Base-by-base conservation (phyloP, 2,888 invertebrate genomes). In the Rhaphigaster nebulosa region DNA sequence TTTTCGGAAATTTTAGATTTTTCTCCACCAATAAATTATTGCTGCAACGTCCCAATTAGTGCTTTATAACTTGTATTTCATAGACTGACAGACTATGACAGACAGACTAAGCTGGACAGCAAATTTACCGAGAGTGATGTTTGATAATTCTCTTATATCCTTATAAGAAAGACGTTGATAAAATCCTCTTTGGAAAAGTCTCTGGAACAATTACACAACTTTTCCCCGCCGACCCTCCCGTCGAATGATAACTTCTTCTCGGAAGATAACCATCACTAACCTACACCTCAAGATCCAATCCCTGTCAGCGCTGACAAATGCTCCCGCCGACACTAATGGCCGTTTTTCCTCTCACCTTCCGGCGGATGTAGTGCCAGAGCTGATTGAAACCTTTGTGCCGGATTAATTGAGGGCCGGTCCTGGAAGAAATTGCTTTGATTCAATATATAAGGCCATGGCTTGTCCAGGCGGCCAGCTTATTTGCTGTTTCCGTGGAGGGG, bases 391-490 rank as follows among this genome's bases (percentile, higher is more conserved):
- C 60, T 88, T 88, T 88, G 88, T 88, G 56, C 26, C 38, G 41
- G 60, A 88, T 88, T 88, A 88, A 88, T 88, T 88, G 88, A 88
- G 88, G 88, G 26, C n/a, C n/a, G 60, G 65, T 34, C 29, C 41
- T 88, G 52, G 88, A 41, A 88, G 88, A 88, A 88, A 88, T 88
- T 29, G 88, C 88, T 88, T 60, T 88, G 88, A 88, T 88, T 88
- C 88, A 88, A 60, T 88, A 88, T 88, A 88, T 88, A 88, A 60
- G 88, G 88, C 45, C n/a, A 18, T 26, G 84, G 45, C n/a, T 45
- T 84, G 84, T 84, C 84, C 84, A 84, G n/a, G 26, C 41, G 80
- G 41, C 26, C 80, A 84, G 80, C 41, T 84, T 84, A 84, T 84
- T 84, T 84, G 84, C 84, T 84, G 84, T 84, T 84, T 84, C 84